Base-by-base conservation (phyloP, 2,797 vertebrate species). In the Podarcis siculus region DNA sequence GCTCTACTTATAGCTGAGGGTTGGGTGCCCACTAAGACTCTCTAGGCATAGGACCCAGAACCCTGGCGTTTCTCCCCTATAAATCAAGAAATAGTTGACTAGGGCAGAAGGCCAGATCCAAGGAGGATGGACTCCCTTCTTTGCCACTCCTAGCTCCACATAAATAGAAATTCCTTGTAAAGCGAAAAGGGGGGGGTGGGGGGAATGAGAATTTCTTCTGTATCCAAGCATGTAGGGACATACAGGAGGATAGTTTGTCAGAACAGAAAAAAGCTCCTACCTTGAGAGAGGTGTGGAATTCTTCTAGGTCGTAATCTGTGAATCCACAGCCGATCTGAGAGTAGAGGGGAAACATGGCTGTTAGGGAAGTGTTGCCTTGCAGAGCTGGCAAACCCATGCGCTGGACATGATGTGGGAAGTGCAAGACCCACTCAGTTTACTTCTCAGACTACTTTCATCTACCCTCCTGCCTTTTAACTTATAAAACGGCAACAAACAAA, bases 251-350 rank as follows among this genome's bases (percentile, higher is more conserved):
- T n/a, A 66, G n/a, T 32, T 27, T 4, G 15, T 27, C 5, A n/a
- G 45, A 83, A 15, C 12, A 37, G 30, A 42, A 12, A 75, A 30
- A 13, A 37, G 21, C 85, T 79, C 83, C 94, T 88, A 99, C 98
- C 98, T 98, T 98, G 78, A 99, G 96, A 91, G 96, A 97, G 93
- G 95, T 97, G 94, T 98, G 95, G 93, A 98, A 97, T 71, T 97
- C 97, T 90, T 98, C 98, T 93, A 99, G 96, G 94, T 98, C 97
- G 89, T 98, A 98, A 88, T 99, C 98, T 39, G 98, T 98, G 95
- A 99, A 99, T 89, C 98, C 98, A 0, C 98, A 98, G 88, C 98
- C 98, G 9, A 99, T 98, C 98, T 99, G 96, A 15, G 19, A 88
- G 86, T 94, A 88, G 94, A 67, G 25, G 66, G 61, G 25, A 27